A percentile compares a stretch with the other conserved stretches of the same genome.
These are phyloP conservation scores for Oncopeltus fasciatus DNA, from an alignment of 1,140 invertebrate species.

Conservation along the genomic window DNA sequence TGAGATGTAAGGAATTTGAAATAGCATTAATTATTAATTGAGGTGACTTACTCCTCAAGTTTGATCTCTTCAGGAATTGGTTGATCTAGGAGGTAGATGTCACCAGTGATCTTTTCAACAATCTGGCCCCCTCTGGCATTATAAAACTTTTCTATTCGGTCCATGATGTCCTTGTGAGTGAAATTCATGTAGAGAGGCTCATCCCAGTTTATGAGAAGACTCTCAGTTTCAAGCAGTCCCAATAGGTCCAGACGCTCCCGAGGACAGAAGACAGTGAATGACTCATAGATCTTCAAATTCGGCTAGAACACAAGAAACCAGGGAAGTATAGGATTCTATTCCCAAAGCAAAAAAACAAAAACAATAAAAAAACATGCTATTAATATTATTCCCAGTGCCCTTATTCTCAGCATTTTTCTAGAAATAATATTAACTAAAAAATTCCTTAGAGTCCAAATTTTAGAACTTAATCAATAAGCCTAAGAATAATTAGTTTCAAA, in stretches of 20 bases:
- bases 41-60: constrained; percentile 35
- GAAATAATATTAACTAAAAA: too few species aligned
- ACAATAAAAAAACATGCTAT: too few species aligned
- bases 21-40: too few species aligned
- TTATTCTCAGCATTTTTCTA: too few species aligned
- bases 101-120: constrained; percentile 59
- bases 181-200: constrained; percentile 68
- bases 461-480: too few species aligned
- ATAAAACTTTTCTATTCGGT: constrained; percentile 51
- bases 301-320: constrained; percentile 53
- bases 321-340: too few species aligned
- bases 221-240: constrained; percentile 51
- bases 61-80: constrained; percentile 35
- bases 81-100: constrained; percentile 55
- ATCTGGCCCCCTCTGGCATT: constrained; percentile 34
- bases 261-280: constrained; percentile 67
- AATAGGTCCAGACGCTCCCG: constrained; percentile 51
- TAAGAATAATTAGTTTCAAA: too few species aligned
- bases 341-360: too few species aligned
- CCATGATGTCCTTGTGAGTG: constrained; percentile 58
- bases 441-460: too few species aligned
- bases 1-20: too few species aligned
- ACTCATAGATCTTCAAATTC: constrained; percentile 59
- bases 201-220: constrained; percentile 58
- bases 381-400: too few species aligned